phyloP scores from a whole-genome alignment of 2,888 invertebrate species.

The Harpagoxenus sublaevis region DNA sequence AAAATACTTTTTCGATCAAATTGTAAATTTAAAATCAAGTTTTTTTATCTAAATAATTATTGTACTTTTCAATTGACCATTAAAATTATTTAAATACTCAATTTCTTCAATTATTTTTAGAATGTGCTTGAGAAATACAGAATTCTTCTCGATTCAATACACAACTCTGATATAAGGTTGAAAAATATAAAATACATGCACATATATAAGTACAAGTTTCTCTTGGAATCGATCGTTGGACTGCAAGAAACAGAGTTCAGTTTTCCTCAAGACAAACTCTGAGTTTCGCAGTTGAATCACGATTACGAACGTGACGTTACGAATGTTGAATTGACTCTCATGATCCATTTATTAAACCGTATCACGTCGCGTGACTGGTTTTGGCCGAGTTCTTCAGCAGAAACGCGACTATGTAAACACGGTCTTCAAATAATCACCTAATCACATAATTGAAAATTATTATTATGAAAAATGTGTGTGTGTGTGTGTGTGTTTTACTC shows the following conservation, averaged over 20 bases:
- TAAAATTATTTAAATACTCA: background rate
- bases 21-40: background rate
- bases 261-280: background rate
- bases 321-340: background rate
- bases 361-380: background rate
- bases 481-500: too few species aligned
- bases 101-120: background rate
- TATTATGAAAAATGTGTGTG: background rate
- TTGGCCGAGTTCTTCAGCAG: background rate
- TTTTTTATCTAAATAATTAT: background rate
- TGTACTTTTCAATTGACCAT: background rate
- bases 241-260: background rate
- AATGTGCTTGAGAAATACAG: background rate
- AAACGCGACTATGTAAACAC: background rate
- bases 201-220: too few species aligned
- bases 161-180: background rate
- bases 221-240: background rate
- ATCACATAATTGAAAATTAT: background rate
- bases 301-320: conserved; percentile 1
- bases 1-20: too few species aligned
- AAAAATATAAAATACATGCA: background rate
- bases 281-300: conserved; percentile 9
- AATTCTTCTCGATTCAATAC: background rate
- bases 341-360: background rate
- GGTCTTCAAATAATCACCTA: background rate